phyloP scores from a whole-genome alignment of 2,797 vertebrate genomes.

The Lithobates pipiens region DNA sequence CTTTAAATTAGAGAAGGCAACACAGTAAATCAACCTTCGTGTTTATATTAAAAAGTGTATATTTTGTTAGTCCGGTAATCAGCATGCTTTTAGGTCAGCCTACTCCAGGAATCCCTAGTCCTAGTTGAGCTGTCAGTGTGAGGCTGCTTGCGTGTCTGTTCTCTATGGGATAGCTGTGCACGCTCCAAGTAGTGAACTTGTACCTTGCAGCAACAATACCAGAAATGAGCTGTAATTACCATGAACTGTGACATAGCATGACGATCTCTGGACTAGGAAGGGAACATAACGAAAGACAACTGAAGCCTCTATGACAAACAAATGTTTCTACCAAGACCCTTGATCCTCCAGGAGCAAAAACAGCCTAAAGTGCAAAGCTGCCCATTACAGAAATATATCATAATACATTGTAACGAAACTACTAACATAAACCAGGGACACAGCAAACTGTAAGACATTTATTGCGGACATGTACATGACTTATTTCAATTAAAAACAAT shows the following conservation, averaged over 20 bases:
- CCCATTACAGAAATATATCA: neutral
- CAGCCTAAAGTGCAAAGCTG: conserved; percentile 11
- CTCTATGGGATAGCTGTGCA: conserved; percentile 64
- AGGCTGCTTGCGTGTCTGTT: conserved; percentile 18
- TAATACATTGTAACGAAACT: neutral
- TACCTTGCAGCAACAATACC: conserved; percentile 59
- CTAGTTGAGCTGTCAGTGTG: too few species aligned
- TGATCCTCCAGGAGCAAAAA: neutral
- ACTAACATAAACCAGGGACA: conserved; percentile 12
- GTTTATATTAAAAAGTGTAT: too few species aligned
- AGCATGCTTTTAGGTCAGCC: too few species aligned
- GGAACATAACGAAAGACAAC: conserved; percentile 63
- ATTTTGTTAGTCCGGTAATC: too few species aligned
- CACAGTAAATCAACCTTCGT: too few species aligned
- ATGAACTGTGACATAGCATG: conserved; percentile 66
- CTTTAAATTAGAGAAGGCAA: too few species aligned
- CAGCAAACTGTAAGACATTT: conserved; percentile 18
- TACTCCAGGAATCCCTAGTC: too few species aligned
- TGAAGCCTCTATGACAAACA: conserved; percentile 50
- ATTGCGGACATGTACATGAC: conserved; percentile 28
- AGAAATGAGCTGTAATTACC: conserved; percentile 56
- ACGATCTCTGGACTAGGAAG: conserved; percentile 62
- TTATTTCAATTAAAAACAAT: conserved; percentile 42
- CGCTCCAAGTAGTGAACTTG: conserved; percentile 60
- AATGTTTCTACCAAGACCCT: conserved; percentile 31